Percentiles rank a stretch among this genome's conserved stretches.
phyloP scores from a whole-genome alignment of 2,113 vertebrate genomes.

The Polyodon spathula region DNA sequence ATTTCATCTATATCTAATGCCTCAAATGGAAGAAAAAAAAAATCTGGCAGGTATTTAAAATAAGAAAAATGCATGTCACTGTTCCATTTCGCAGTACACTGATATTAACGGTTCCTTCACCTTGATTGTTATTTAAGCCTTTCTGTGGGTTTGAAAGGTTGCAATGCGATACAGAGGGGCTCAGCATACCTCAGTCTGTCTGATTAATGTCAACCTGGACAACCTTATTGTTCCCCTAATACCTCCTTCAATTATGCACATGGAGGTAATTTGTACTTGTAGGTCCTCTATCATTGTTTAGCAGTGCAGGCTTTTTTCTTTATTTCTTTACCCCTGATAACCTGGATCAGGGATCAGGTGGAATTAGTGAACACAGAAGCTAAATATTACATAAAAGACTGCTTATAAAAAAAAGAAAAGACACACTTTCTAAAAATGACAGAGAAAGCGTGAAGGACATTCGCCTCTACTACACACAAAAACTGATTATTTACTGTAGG shows the following conservation, averaged over 20 bases:
- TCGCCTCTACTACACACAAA: conserved; percentile 39
- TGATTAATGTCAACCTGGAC: conserved; percentile 29
- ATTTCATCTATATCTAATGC: conserved; percentile 22
- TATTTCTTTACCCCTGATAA: conserved; percentile 47
- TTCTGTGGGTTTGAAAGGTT: conserved; percentile 23
- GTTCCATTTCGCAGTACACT: no score
- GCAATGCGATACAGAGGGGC: conserved; percentile 27
- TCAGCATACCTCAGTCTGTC: conserved; percentile 30
- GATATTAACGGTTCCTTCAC: conserved; percentile 23
- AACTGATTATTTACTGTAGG: no score
- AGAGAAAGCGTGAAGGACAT: conserved; percentile 33
- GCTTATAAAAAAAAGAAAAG: no score
- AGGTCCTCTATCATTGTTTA: conserved; percentile 27
- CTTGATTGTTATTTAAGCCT: conserved; percentile 31
- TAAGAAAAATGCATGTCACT: conserved; percentile 25
- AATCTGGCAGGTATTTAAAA: conserved; percentile 27
- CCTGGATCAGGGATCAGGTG: conserved; percentile 45
- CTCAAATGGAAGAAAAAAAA: conserved; percentile 16
- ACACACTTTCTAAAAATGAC: conserved; percentile 34
- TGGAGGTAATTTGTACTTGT: conserved; percentile 36
- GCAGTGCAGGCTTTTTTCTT: conserved; percentile 30
- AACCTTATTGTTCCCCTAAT: conserved; percentile 42
- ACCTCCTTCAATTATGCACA: conserved; percentile 45
- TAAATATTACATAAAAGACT: conserved; percentile 33
- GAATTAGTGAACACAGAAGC: conserved; percentile 40